A percentile compares a stretch with the other conserved stretches of the same genome.
These are phyloP conservation scores for Pseudomyrmex dendroicus DNA, from an alignment of 1,140 invertebrate genomes.

Conservation along the genomic window DNA sequence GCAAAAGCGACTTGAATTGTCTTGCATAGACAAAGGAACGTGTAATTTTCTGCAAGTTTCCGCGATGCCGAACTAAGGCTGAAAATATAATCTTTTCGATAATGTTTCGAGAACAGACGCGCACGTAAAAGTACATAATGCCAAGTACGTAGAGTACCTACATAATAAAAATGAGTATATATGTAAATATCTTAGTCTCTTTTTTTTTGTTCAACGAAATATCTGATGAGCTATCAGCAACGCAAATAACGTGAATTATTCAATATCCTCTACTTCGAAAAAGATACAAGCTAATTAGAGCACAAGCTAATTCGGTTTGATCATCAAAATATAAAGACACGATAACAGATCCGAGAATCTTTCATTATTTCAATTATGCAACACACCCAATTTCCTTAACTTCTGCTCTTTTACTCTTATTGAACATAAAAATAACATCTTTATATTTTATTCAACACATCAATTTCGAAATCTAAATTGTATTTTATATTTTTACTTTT, in stretches of 20 bases:
- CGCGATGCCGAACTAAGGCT: neutral
- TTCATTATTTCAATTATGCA: no score
- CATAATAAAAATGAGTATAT: no score
- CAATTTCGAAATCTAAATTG: no score
- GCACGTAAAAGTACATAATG: constrained; percentile 41
- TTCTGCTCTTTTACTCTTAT: no score
- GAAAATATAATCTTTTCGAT: constrained; percentile 22
- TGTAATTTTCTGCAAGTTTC: constrained; percentile 61
- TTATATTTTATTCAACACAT: no score
- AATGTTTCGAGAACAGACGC: constrained; percentile 3
- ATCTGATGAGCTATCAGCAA: constrained; percentile 31
- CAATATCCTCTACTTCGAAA: neutral
- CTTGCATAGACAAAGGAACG: constrained; percentile 68
- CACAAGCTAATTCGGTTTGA: constrained; percentile 14
- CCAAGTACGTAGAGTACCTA: neutral
- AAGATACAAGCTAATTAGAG: neutral
- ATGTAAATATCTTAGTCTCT: no score
- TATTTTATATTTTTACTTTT: no score
- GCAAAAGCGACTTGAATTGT: constrained; percentile 67
- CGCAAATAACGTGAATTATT: constrained; percentile 43
- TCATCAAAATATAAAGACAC: constrained; percentile 4
- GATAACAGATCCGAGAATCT: no score
- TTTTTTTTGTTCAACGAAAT: constrained; percentile 5
- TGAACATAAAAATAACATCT: no score
- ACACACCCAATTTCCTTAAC: no score